Conservation (phyloP, 2,888 invertebrate species). For the Drosophila paranaensis region DNA sequence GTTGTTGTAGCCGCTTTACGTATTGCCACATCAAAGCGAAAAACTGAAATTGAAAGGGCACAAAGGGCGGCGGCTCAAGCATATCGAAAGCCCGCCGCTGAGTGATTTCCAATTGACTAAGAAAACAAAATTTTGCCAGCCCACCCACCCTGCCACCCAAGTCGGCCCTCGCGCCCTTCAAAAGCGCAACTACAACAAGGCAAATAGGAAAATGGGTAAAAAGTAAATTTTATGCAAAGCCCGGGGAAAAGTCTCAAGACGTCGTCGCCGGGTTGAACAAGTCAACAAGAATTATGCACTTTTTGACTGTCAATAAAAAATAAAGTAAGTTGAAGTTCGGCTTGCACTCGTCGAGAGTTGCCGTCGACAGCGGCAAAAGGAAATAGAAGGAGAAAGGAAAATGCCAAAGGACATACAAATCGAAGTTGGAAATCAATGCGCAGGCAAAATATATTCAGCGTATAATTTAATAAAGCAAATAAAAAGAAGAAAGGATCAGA, state of each 20-base stretch:
- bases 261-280: conserved; percentile 46
- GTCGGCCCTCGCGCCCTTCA: conserved; percentile 48
- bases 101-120: conserved; percentile 79
- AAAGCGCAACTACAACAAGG: conserved; percentile 73
- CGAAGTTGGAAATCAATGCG: conserved; percentile 80
- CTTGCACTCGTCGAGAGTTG: conserved; percentile 26
- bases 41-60: conserved; percentile 67
- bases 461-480: conserved; percentile 82
- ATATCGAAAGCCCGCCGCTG: conserved; percentile 59
- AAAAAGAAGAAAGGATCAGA: conserved; percentile 37
- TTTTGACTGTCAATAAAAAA: conserved; percentile 81
- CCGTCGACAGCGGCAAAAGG: neutral
- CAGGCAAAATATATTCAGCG: conserved; percentile 80
- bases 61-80: conserved; percentile 66
- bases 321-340: conserved; percentile 70
- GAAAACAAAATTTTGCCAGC: conserved; percentile 68
- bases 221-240: conserved; percentile 63
- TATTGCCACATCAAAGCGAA: conserved; percentile 73
- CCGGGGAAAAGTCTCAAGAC: conserved; percentile 65
- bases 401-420: conserved; percentile 76
- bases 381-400: conserved; percentile 17
- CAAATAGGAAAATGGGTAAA: conserved; percentile 18
- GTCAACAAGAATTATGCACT: conserved; percentile 79
- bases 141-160: too few relatives aligned
- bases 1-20: conserved; percentile 22